Evolutionary conservation across 2,888 invertebrate species (phyloP), one percentile per base, ranked within the genome.

Genomic region (Cepaea hortensis): DNA sequence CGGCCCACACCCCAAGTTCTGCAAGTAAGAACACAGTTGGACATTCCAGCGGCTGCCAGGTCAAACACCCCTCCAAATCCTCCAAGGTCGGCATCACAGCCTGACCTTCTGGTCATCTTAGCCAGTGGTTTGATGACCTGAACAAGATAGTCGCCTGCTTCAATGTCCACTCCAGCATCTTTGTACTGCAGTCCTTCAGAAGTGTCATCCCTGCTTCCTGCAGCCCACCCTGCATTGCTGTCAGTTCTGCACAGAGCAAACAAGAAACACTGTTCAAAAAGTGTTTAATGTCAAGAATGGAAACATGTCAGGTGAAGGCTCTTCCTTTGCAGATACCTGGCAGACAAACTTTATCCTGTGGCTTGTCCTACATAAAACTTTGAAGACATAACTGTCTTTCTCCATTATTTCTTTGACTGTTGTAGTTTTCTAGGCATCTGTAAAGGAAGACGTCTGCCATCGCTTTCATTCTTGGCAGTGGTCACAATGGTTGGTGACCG

Each of bases 1-100:
- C 99, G 98, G 1, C 99, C 99, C 75, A 99, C 98, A 0, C 99
- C 99, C 93, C 98, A 98, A 0, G 98, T 98, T 0, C 98, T 98
- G 89, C 98, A 97, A 23, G 99, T 98, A 1, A 99, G 95, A 46
- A 98, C 95, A 0, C 98, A 98, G 93, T 98, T 97, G 90, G 96
- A 96, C 90, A 96, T 96, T 0, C 97, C 97, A 11, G 96, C 96
- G 85, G 96, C 96, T 81, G 92, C 92, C 23, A 97, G 94, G 92
- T 98, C 98, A 95, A 99, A 98, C 20, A 98, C 95, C 0, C 98
- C 99, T 61, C 98, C 99, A 95, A 98, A 99, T 87, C 98, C 97
- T 48, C 99, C 99, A 85, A 99, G 95, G 3, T 96, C 95, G 0
- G 98, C 97, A 77, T 97, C 93, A 48, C 97, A 96, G 0, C 98